Evolutionary conservation across 1,140 invertebrate species (phyloP).

Genomic region (Bombus terrestris): DNA sequence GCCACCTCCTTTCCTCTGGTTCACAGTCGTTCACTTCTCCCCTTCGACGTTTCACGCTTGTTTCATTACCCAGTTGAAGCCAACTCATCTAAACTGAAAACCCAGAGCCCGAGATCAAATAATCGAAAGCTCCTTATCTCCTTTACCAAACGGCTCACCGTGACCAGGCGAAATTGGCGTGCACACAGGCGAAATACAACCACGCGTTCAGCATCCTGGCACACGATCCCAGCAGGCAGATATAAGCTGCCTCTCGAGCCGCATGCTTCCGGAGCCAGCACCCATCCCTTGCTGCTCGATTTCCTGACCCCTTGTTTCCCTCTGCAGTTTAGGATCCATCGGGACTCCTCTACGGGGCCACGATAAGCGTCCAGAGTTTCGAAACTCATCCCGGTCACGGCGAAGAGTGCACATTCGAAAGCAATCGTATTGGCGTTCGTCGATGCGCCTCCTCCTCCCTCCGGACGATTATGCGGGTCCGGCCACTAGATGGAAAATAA

Average conservation of each 20-base stretch:
- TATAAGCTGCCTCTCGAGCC: constrained; percentile 23
- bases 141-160: neutral
- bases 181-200: neutral
- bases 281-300: constrained; percentile 24
- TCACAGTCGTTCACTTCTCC: neutral
- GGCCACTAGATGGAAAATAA: constrained; percentile 43
- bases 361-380: constrained; percentile 46
- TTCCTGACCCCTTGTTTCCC: constrained; percentile 41
- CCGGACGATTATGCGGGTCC: constrained; percentile 31
- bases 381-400: constrained; percentile 40
- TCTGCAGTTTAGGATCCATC: neutral
- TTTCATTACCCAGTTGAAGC: neutral
- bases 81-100: neutral
- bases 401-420: constrained; percentile 36
- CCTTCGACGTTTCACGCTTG: neutral
- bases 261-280: constrained; percentile 14
- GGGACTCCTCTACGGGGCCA: constrained; percentile 27
- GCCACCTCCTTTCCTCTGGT: neutral
- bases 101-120: neutral
- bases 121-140: constrained; percentile 10
- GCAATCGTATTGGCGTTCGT: constrained; percentile 39
- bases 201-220: neutral
- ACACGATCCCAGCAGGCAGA: constrained; percentile 21
- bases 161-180: constrained; percentile 13
- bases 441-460: constrained; percentile 4